Conservation (phyloP, 53 echinoderm and acorn worm species). For the Temnopleurus reevesii region DNA sequence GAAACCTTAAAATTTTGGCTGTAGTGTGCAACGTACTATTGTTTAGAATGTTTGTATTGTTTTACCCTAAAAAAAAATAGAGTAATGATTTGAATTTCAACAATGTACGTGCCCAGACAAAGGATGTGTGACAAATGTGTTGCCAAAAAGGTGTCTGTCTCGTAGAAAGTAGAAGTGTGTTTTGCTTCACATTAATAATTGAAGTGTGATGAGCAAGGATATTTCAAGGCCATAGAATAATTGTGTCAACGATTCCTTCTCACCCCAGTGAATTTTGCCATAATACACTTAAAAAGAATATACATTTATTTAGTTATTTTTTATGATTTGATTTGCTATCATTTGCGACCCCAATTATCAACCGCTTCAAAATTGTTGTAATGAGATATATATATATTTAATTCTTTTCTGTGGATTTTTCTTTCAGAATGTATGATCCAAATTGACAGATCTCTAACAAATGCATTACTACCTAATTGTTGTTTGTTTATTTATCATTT, state of each 20-base stretch:
- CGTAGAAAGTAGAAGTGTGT: not conserved
- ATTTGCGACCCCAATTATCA: no score
- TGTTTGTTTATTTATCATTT: no score
- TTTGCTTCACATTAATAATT: not conserved
- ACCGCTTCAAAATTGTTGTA: no score
- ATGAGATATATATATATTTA: no score
- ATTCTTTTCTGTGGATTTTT: no score
- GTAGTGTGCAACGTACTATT: not conserved
- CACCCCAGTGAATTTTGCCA: not conserved
- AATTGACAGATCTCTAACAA: no score
- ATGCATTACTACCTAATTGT: no score
- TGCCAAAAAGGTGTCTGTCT: conserved; percentile 35
- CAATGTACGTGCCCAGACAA: conserved; percentile 44
- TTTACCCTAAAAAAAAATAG: not conserved
- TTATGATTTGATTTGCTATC: not conserved
- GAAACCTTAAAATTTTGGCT: not conserved
- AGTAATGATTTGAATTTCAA: not conserved
- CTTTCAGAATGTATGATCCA: no score
- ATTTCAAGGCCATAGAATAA: not conserved
- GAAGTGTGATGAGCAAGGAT: not conserved
- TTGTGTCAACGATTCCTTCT: not conserved
- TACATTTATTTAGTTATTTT: not conserved
- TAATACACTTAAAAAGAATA: not conserved
- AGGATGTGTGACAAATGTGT: not conserved
- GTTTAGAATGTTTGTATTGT: no score